Conservation (phyloP, 2,888 invertebrate genomes). For the Patella caerulea region DNA sequence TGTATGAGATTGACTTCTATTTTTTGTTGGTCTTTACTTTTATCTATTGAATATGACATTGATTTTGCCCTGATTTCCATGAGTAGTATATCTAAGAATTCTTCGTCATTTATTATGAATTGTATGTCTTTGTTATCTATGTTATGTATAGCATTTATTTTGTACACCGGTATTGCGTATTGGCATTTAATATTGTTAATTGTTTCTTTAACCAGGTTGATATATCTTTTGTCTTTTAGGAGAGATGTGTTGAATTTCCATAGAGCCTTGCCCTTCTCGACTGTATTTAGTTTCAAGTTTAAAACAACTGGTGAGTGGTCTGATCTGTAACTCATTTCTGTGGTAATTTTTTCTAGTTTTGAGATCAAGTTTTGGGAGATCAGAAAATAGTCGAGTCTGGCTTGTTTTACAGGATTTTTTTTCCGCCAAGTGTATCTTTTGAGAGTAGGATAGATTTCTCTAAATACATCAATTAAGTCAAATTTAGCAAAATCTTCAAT, state of each 20-base stretch:
- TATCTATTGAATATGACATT: conserved; percentile 17
- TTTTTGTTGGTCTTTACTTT: conserved; percentile 2
- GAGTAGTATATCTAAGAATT: conserved; percentile 24
- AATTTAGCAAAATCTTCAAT: conserved; percentile 9
- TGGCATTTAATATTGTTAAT: conserved; percentile 18
- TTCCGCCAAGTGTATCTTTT: neutral
- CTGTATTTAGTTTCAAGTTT: conserved; percentile 3
- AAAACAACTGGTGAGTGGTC: conserved; percentile 8
- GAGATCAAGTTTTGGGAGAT: neutral
- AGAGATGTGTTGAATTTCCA: conserved; percentile 30
- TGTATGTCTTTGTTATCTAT: conserved; percentile 18
- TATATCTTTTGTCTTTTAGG: conserved; percentile 17
- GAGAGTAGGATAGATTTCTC: neutral
- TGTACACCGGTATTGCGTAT: conserved; percentile 22
- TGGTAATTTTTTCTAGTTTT: neutral
- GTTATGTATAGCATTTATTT: conserved; percentile 9
- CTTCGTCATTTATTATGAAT: conserved; percentile 23
- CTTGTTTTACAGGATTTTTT: neutral
- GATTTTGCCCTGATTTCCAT: neutral
- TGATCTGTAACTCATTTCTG: conserved; percentile 14
- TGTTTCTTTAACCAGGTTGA: conserved; percentile 12
- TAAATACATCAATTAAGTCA: conserved; percentile 6
- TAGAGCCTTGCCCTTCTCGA: conserved; percentile 15
- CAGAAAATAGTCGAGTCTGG: neutral
- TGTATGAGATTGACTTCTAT: neutral